Evolutionary conservation across 2,797 vertebrate genomes (phyloP), one percentile per base, ranked within the genome.

Genomic region (Phoebastria nigripes): DNA sequence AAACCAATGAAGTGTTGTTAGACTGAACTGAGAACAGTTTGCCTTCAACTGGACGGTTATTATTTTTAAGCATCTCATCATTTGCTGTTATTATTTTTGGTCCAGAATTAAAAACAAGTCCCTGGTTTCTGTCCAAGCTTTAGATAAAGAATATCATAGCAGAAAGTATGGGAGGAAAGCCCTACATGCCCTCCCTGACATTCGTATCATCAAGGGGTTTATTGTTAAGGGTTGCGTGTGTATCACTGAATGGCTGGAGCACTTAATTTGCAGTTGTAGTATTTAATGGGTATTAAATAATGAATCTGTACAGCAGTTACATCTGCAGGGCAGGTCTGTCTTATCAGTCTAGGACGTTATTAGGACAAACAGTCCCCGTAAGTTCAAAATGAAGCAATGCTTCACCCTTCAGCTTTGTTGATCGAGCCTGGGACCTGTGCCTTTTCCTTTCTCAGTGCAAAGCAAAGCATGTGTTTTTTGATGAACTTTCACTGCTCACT

Each of bases 31-130:
- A 69, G 79, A 88, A 59, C 70, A 73, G 67, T 91, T 86, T 96
- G 82, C 76, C 56, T 89, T 93, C 89, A 49, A 86, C 79, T 54
- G 62, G 41, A 41, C n/a, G 31, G 47, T 78, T 91, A 72, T 93
- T 91, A 78, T 81, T 94, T 88, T 88, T 66, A 93, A 97, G 52
- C 29, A 29, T 73, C 74, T 41, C 59, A 66, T 69, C 11, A 71
- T 87, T 93, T 76, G 28, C 55, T 88, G 62, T 74, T 83, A 86
- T 92, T 92, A 65, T 82, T 95, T 96, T 83, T n/a, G 1, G 25
- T 94, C 35, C 79, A 76, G 72, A 89, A 76, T 70, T 55, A 88
- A 92, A 93, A 94, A 58, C 67, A 93, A 89, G 49, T 52, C 70
- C 56, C 70, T 87, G 62, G 13, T 87, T 93, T 82, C 59, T 46